Evolutionary conservation across 2,888 invertebrate species (phyloP).

Genomic region (Napeogenes sylphis): DNA sequence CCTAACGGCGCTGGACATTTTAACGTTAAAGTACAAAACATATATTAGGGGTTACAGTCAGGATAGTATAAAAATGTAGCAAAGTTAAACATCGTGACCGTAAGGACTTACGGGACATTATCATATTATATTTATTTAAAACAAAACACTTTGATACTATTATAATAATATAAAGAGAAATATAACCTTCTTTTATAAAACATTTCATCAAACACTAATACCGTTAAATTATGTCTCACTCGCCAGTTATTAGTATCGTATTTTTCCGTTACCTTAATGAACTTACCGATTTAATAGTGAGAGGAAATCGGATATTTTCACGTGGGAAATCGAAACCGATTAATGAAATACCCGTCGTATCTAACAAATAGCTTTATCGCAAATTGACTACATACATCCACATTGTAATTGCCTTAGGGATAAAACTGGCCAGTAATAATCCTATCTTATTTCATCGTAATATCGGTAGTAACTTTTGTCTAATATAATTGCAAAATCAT

Average conservation of each 20-base stretch:
- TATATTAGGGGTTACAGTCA: conserved; percentile 3
- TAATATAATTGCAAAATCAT: not conserved
- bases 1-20: conserved; percentile 19
- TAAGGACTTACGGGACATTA: too few relatives aligned
- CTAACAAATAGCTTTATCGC: conserved; percentile 27
- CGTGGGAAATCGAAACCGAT: conserved; percentile 33
- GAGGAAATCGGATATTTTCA: conserved; percentile 46
- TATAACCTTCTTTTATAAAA: not conserved
- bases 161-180: not conserved
- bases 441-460: conserved; percentile 2
- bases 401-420: conserved; percentile 4
- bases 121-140: not conserved
- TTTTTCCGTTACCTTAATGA: conserved; percentile 44
- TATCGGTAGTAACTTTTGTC: not conserved
- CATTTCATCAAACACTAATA: conserved; percentile 1
- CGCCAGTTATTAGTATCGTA: conserved; percentile 17
- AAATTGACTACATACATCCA: conserved; percentile 11
- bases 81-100: not conserved
- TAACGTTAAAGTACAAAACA: conserved; percentile 15
- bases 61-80: not conserved
- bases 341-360: conserved; percentile 32
- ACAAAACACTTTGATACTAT: not conserved
- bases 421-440: conserved; percentile 3
- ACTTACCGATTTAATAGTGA: conserved; percentile 51
- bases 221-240: conserved; percentile 8